Evolutionary conservation across 2,797 vertebrate species (phyloP).

Genomic region (Neosilurus mollespiculum): DNA sequence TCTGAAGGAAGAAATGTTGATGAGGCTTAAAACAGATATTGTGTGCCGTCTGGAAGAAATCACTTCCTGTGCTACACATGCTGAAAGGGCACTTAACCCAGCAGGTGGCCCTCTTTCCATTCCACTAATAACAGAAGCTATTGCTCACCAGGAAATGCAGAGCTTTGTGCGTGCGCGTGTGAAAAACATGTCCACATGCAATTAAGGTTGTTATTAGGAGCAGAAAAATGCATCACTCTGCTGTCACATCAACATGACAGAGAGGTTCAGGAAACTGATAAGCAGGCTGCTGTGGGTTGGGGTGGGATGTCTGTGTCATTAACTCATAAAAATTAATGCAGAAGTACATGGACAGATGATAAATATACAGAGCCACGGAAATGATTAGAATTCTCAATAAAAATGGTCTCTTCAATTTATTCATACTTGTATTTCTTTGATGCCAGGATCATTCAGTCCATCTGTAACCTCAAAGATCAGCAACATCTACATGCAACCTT

Average conservation of each 20-base stretch:
- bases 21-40: slow-evolving; percentile 7
- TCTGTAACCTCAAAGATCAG: neutral
- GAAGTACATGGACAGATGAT: slow-evolving; percentile 33
- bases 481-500: neutral
- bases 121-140: slow-evolving; percentile 32
- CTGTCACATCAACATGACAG: slow-evolving; percentile 40
- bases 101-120: slow-evolving; percentile 29
- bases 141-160: slow-evolving; percentile 15
- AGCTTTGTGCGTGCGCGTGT: neutral
- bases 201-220: slow-evolving; percentile 21
- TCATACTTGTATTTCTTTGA: neutral
- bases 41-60: slow-evolving; percentile 22
- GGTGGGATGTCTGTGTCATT: slow-evolving; percentile 25
- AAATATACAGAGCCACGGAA: slow-evolving; percentile 13
- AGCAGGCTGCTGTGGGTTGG: neutral
- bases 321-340: slow-evolving; percentile 26
- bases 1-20: neutral
- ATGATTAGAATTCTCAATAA: too few relatives aligned
- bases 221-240: slow-evolving; percentile 13
- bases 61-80: slow-evolving; percentile 20
- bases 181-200: slow-evolving; percentile 26
- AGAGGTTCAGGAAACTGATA: slow-evolving; percentile 31
- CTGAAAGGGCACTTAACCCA: slow-evolving; percentile 46
- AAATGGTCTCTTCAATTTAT: too few relatives aligned
- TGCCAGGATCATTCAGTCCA: neutral